Evolutionary conservation across 2,113 vertebrate genomes (phyloP).

Genomic region (Brachyhypopomus gauderio): DNA sequence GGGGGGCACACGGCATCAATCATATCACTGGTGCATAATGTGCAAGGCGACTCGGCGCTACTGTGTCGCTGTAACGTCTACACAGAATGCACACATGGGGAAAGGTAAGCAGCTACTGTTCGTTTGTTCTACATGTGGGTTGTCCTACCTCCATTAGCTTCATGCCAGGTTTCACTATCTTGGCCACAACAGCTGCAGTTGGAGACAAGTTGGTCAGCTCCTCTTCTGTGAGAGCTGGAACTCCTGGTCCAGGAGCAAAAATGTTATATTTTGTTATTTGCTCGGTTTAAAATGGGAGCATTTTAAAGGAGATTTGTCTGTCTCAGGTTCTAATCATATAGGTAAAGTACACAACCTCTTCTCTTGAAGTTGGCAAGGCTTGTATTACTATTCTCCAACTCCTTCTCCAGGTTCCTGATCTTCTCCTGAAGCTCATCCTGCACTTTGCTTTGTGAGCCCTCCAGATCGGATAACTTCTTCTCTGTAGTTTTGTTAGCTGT

Average conservation of each 20-base stretch:
- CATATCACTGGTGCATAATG: background rate
- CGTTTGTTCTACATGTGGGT: background rate
- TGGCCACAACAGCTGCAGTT: slow-evolving; percentile 91
- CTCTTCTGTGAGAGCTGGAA: slow-evolving; percentile 84
- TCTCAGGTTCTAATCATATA: background rate
- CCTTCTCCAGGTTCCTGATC: slow-evolving; percentile 86
- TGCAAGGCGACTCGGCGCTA: background rate
- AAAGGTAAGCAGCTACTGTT: background rate
- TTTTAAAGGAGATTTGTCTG: too few relatives aligned
- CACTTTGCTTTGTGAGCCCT: slow-evolving; percentile 73
- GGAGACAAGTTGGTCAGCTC: slow-evolving; percentile 95
- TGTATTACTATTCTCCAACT: slow-evolving; percentile 87
- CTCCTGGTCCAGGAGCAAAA: slow-evolving; percentile 60
- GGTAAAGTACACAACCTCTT: slow-evolving; percentile 72
- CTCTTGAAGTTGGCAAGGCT: slow-evolving; percentile 84
- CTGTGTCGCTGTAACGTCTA: background rate
- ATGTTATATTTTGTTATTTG: background rate
- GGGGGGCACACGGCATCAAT: background rate
- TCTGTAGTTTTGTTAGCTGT: slow-evolving; percentile 84
- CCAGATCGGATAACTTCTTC: slow-evolving; percentile 80
- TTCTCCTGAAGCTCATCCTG: slow-evolving; percentile 87
- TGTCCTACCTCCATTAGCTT: slow-evolving; percentile 87
- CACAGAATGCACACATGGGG: background rate
- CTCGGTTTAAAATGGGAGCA: too few relatives aligned
- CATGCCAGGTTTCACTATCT: slow-evolving; percentile 96